A percentile compares a stretch with the other conserved stretches of the same genome.
phyloP scores from a whole-genome alignment of 2,888 invertebrate genomes.

The Tenthredo notha region DNA sequence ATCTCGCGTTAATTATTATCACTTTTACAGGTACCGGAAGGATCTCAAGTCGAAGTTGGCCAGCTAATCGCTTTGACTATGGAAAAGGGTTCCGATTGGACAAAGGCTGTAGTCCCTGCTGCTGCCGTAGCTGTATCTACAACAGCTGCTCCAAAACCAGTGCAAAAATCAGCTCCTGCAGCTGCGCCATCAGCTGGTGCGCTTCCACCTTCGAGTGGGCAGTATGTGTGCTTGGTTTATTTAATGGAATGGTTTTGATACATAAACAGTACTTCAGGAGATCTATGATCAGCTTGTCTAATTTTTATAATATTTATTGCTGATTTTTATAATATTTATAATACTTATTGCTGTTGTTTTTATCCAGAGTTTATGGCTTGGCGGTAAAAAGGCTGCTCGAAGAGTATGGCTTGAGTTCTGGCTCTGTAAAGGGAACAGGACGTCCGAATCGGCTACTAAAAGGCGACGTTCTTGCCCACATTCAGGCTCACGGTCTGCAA shows the following conservation, averaged over 20 bases:
- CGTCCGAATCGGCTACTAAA: constrained; percentile 83
- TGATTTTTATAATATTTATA: constrained; percentile 47
- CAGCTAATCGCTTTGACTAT: constrained; percentile 82
- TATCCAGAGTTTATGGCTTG: constrained; percentile 79
- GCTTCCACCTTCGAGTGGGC: constrained; percentile 68
- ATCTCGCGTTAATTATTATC: not conserved
- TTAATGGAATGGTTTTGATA: not conserved
- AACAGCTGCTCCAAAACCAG: constrained; percentile 53
- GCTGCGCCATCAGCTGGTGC: constrained; percentile 55
- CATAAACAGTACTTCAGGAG: not conserved
- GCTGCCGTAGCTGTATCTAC: constrained; percentile 58
- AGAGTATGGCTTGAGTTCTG: constrained; percentile 80
- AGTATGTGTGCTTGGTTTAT: constrained; percentile 64
- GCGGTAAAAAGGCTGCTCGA: constrained; percentile 82
- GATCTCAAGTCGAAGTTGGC: constrained; percentile 79
- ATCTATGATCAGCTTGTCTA: not conserved
- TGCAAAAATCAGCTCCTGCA: constrained; percentile 29
- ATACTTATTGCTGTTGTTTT: constrained; percentile 2
- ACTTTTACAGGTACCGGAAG: constrained; percentile 77
- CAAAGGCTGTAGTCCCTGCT: constrained; percentile 77
- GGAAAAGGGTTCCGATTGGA: constrained; percentile 83
- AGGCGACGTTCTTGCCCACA: constrained; percentile 80
- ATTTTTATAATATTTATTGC: not conserved
- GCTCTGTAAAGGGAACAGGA: constrained; percentile 80
- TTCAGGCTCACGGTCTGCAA: constrained; percentile 77